These are phyloP conservation scores for Melanostigma gelatinosum DNA, from an alignment of 2,113 vertebrate species.

Conservation along the genomic window DNA sequence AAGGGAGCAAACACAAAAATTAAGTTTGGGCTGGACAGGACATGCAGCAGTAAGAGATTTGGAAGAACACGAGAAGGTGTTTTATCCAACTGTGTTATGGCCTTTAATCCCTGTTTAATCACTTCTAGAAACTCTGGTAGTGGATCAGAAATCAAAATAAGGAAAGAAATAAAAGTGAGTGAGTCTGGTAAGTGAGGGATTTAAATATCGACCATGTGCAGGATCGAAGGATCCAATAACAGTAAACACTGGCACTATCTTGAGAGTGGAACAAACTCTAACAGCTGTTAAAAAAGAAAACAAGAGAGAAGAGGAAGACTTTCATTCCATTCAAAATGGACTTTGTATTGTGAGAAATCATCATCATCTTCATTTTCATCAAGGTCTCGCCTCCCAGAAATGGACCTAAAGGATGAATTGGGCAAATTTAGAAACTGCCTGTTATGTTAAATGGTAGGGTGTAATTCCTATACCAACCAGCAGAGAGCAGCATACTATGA, in stretches of 20 bases:
- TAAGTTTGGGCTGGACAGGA: background rate
- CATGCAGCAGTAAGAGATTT: background rate
- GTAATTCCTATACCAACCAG: background rate
- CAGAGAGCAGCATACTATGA: background rate
- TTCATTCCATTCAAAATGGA: too few relatives aligned
- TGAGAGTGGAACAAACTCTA: background rate
- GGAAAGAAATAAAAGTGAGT: too few relatives aligned
- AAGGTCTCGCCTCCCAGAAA: background rate
- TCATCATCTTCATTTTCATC: background rate
- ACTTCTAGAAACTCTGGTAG: background rate
- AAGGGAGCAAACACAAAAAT: background rate
- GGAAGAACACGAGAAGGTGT: background rate
- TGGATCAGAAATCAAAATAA: too few relatives aligned
- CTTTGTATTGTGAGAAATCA: background rate
- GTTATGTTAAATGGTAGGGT: background rate
- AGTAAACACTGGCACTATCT: too few relatives aligned
- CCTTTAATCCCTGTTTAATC: background rate
- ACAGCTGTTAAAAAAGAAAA: too few relatives aligned
- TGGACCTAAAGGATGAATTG: too few relatives aligned
- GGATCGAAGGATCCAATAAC: too few relatives aligned
- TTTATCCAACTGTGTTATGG: background rate
- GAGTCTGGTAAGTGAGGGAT: too few relatives aligned
- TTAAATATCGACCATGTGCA: too few relatives aligned
- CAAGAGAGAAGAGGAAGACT: background rate
- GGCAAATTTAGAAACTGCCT: too few relatives aligned